A percentile compares a stretch with the other conserved stretches of the same genome.
These are phyloP conservation scores for Eptatretus atami DNA, from an alignment of 2,797 vertebrate species.

Conservation along the genomic window DNA sequence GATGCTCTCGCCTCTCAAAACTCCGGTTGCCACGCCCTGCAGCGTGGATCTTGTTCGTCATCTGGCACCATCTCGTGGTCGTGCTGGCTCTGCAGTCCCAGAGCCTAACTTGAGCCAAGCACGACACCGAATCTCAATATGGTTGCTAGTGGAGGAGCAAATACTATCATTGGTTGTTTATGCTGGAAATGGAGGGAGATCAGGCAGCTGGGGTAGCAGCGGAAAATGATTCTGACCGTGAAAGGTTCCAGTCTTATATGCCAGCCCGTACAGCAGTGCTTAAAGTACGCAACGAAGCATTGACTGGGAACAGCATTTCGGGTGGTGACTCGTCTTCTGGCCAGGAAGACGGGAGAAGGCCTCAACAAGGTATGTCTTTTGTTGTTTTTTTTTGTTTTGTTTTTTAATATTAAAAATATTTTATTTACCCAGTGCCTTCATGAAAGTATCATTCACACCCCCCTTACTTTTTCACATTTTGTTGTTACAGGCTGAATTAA, in stretches of 20 bases:
- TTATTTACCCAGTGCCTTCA: no score
- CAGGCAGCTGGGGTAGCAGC: neutral
- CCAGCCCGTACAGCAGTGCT: constrained; percentile 66
- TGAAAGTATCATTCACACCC: no score
- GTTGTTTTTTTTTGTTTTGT: no score
- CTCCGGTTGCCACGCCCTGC: constrained; percentile 46
- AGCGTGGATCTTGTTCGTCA: constrained; percentile 63
- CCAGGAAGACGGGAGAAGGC: constrained; percentile 78
- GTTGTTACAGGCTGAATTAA: no score
- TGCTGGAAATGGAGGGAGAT: neutral
- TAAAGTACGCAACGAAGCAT: constrained; percentile 47
- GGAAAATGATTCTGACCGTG: constrained; percentile 30
- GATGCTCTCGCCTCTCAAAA: constrained; percentile 19
- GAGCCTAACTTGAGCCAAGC: constrained; percentile 85
- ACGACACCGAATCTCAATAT: constrained; percentile 50
- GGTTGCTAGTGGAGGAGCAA: constrained; percentile 23
- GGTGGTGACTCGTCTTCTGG: constrained; percentile 64
- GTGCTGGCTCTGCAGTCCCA: constrained; percentile 21
- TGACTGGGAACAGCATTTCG: constrained; percentile 97
- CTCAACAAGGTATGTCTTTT: constrained; percentile 38
- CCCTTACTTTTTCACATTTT: no score
- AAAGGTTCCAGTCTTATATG: constrained; percentile 43
- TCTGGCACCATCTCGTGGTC: constrained; percentile 28
- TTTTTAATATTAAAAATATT: no score
- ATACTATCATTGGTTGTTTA: neutral